Percentiles rank a stretch among this genome's conserved stretches.
Conservation (phyloP, 2,113 vertebrate species). For the Panthera uncia region DNA sequence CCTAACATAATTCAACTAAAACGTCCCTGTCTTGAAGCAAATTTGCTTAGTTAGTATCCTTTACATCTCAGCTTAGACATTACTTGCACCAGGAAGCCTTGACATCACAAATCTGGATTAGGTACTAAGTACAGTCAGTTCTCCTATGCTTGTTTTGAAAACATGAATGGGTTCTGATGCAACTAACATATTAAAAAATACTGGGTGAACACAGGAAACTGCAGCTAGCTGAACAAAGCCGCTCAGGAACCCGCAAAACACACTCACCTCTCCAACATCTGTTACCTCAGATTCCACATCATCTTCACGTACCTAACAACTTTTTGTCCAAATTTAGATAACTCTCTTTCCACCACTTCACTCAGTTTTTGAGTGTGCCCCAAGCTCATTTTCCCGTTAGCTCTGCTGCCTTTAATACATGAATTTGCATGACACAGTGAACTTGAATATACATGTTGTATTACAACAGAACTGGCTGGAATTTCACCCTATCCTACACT, state of each 20-base stretch:
- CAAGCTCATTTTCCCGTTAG: background rate
- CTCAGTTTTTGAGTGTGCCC: background rate
- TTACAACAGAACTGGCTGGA: background rate
- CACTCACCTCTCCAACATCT: background rate
- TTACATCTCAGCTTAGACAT: background rate
- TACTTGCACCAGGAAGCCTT: background rate
- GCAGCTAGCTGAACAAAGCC: background rate
- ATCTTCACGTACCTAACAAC: background rate
- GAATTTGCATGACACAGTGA: background rate
- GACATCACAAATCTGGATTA: background rate
- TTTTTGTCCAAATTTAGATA: background rate
- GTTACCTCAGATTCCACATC: background rate
- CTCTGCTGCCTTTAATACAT: background rate
- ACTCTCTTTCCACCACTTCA: background rate
- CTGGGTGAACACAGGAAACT: background rate
- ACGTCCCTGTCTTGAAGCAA: background rate
- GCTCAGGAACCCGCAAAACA: background rate
- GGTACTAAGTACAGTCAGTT: background rate
- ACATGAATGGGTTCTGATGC: background rate
- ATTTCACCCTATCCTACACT: background rate
- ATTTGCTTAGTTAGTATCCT: background rate
- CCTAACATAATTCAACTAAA: background rate
- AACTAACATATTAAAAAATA: background rate
- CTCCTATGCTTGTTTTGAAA: background rate
- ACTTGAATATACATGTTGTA: background rate